These are phyloP conservation scores for Aphaenogaster rudis DNA, from an alignment of 1,140 invertebrate genomes.

Conservation along the genomic window DNA sequence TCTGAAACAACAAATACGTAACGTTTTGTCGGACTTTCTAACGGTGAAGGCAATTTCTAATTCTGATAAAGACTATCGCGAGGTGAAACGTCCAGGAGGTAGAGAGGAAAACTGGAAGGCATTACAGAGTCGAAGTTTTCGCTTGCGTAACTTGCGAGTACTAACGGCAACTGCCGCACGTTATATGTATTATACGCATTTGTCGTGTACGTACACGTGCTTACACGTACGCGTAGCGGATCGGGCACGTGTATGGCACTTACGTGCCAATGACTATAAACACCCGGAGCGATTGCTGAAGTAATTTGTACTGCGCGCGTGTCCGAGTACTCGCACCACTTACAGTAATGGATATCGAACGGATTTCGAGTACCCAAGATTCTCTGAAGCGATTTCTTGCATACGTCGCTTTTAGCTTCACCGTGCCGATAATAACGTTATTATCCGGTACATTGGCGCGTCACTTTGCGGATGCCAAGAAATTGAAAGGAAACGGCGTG, in stretches of 20 bases:
- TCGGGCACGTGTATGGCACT: conserved; percentile 63
- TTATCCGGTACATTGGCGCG: conserved; percentile 25
- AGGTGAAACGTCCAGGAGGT: conserved; percentile 14
- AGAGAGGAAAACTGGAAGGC: conserved; percentile 20
- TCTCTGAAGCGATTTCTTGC: conserved; percentile 46
- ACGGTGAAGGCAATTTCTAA: conserved; percentile 3
- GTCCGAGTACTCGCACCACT: conserved; percentile 67
- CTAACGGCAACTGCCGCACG: conserved; percentile 61
- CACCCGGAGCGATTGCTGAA: conserved; percentile 60
- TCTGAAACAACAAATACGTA: conserved; percentile 4
- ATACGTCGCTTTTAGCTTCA: conserved; percentile 20
- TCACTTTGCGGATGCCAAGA: conserved; percentile 4
- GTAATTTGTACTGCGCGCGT: conserved; percentile 72
- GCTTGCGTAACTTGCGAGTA: conserved; percentile 67
- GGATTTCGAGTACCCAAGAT: conserved; percentile 64
- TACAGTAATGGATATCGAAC: conserved; percentile 67
- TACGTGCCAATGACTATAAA: conserved; percentile 76
- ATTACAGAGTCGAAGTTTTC: conserved; percentile 57
- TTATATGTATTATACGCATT: conserved; percentile 44
- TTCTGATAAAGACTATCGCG: conserved; percentile 34
- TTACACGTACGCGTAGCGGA: conserved; percentile 12
- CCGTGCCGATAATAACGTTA: conserved; percentile 47
- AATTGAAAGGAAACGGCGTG: conserved; percentile 48
- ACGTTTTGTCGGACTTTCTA: conserved; percentile 39
- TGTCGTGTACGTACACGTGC: conserved; percentile 25